These are phyloP conservation scores for Beris morrisii DNA, from an alignment of 2,888 invertebrate genomes.

Conservation along the genomic window DNA sequence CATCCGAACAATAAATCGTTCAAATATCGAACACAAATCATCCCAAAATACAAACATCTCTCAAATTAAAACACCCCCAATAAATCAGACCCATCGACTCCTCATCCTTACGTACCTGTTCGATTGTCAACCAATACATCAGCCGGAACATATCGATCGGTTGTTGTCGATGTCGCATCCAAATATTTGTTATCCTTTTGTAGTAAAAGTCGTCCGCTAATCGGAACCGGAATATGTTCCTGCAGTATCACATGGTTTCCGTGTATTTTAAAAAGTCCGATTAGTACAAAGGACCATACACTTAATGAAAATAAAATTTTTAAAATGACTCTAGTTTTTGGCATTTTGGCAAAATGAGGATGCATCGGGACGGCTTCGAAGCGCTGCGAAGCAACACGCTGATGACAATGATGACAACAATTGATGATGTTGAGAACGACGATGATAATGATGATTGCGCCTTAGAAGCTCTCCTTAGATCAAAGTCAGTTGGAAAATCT, in stretches of 20 bases:
- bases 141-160: conserved; percentile 54
- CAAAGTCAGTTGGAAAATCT: not conserved
- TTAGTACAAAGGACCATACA: conserved; percentile 56
- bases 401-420: no score
- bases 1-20: no score
- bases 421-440: no score
- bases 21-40: no score
- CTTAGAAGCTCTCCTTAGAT: no score
- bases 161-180: conserved; percentile 56
- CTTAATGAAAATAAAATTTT: conserved; percentile 55
- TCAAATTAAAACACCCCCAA: no score
- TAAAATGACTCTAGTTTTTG: conserved; percentile 53
- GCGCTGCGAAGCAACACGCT: no score
- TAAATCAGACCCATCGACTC: no score
- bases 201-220: conserved; percentile 54
- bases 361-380: no score
- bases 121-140: conserved; percentile 56
- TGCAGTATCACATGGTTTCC: conserved; percentile 53
- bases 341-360: conserved; percentile 45
- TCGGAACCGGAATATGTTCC: conserved; percentile 51
- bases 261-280: conserved; percentile 56
- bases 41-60: no score
- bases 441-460: no score
- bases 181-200: conserved; percentile 53
- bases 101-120: conserved; percentile 48